Conservation (phyloP, 2,888 invertebrate genomes). For the Cotesia congregata region DNA sequence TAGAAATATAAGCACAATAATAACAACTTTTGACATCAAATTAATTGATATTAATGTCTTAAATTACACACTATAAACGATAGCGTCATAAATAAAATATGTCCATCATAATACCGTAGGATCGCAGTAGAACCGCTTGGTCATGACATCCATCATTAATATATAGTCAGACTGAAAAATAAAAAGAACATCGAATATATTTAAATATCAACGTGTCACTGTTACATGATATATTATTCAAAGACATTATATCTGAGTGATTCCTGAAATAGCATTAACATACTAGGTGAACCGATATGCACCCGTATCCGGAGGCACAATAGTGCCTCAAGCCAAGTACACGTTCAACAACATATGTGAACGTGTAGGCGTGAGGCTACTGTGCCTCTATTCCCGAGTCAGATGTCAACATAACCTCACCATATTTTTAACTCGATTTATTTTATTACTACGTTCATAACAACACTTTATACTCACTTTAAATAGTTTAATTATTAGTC, state of each 20-base stretch:
- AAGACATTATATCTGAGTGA: background rate
- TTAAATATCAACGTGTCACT: background rate
- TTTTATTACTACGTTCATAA: too few species aligned
- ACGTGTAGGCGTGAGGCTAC: too few species aligned
- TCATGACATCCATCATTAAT: background rate
- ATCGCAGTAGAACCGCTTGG: background rate
- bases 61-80: background rate
- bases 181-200: background rate
- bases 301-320: too few species aligned
- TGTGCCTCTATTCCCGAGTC: too few species aligned
- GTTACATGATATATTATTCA: constrained; percentile 6
- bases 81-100: background rate
- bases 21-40: background rate
- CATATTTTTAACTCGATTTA: too few species aligned
- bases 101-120: background rate
- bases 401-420: too few species aligned
- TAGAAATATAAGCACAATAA: too few species aligned
- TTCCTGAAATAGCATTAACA: background rate
- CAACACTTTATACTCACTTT: too few species aligned
- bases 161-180: background rate
- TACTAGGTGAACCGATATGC: constrained; percentile 3
- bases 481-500: too few species aligned
- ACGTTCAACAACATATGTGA: too few species aligned
- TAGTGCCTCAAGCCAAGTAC: too few species aligned
- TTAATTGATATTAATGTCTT: background rate